phyloP scores from a whole-genome alignment of 2,797 vertebrate species.

The Malacoraja senta region DNA sequence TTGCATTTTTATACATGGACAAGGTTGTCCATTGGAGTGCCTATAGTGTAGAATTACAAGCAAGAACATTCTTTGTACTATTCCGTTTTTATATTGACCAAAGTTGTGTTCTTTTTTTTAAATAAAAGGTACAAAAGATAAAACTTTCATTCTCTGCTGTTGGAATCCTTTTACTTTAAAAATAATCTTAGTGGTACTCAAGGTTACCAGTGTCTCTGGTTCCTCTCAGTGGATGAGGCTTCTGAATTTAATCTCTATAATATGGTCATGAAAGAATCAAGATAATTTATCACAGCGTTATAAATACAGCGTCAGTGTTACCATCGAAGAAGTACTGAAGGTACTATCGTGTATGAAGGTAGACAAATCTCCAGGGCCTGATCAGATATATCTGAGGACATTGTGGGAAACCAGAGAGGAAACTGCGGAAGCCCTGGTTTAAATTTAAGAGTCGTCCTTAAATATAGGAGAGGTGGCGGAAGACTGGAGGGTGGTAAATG shows the following conservation, averaged over 20 bases:
- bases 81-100: slow-evolving; percentile 36
- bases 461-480: too few species aligned
- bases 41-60: slow-evolving; percentile 19
- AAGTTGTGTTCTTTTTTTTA: slow-evolving; percentile 3
- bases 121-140: slow-evolving; percentile 22
- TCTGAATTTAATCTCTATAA: background rate
- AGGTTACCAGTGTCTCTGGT: background rate
- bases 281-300: background rate
- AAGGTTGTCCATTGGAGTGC: background rate
- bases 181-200: background rate
- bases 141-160: slow-evolving; percentile 11
- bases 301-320: too few species aligned
- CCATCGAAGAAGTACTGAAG: too few species aligned
- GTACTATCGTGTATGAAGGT: too few species aligned
- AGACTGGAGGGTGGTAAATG: too few species aligned
- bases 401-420: too few species aligned
- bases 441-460: too few species aligned
- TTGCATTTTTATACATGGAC: slow-evolving; percentile 14
- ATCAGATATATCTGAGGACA: too few species aligned
- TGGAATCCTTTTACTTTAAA: background rate
- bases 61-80: background rate
- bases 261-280: background rate
- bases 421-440: too few species aligned
- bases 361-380: too few species aligned
- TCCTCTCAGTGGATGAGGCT: background rate